Percentiles rank a stretch among this genome's conserved stretches.
Evolutionary conservation across 2,888 invertebrate genomes (phyloP).

Genomic region (Scaptomyza cyrtandrae): DNA sequence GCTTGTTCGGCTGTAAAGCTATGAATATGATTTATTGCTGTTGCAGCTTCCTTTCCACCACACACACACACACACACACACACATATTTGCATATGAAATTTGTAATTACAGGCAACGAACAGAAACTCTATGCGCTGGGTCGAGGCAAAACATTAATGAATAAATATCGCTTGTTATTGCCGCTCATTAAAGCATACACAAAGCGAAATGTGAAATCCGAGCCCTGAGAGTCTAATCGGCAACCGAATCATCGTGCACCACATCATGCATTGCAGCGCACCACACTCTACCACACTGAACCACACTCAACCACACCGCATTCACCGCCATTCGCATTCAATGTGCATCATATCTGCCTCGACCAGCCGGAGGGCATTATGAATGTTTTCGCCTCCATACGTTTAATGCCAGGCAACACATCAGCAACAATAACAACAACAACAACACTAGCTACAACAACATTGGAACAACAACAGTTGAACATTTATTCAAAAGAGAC

Average conservation of each 20-base stretch:
- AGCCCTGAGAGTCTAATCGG: background rate
- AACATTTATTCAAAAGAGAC: background rate
- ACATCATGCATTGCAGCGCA: background rate
- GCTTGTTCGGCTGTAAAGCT: conserved; percentile 44
- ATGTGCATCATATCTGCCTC: conserved; percentile 18
- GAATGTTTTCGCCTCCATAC: conserved; percentile 14
- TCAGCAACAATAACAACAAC: background rate
- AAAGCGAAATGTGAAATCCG: background rate
- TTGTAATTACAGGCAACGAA: conserved; percentile 52
- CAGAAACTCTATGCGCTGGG: background rate
- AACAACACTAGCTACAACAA: background rate
- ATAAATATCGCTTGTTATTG: conserved; percentile 61
- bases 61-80: background rate
- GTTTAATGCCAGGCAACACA: conserved; percentile 6
- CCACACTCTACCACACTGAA: background rate
- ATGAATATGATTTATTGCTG: conserved; percentile 66
- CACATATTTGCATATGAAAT: conserved; percentile 65
- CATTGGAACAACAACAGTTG: background rate
- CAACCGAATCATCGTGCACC: background rate
- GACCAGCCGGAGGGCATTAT: conserved; percentile 10
- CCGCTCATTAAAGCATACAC: conserved; percentile 51
- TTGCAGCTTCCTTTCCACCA: conserved; percentile 11
- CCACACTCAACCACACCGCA: background rate
- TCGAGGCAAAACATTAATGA: conserved; percentile 58
- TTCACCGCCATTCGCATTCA: conserved; percentile 4